phyloP scores from a whole-genome alignment of 2,888 invertebrate species.

The Synergus laeviventris region DNA sequence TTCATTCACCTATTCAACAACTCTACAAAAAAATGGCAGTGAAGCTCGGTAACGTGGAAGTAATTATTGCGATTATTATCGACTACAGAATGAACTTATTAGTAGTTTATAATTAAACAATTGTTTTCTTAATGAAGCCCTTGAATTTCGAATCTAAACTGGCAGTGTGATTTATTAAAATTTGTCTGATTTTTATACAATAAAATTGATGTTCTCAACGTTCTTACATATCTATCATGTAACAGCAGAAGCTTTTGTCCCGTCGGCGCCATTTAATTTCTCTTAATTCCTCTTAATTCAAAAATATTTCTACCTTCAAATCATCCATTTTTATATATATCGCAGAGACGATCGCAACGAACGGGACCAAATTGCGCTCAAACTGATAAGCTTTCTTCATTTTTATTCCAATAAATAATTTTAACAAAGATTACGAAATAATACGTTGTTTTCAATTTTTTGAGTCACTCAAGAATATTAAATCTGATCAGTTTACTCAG shows the following conservation, averaged over 20 bases:
- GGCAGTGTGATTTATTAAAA: not conserved
- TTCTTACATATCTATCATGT: not conserved
- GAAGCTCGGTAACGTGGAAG: slow-evolving; percentile 54
- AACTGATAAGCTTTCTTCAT: slow-evolving; percentile 11
- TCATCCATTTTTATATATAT: not conserved
- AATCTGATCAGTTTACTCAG: too few species aligned
- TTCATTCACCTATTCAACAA: slow-evolving; percentile 42
- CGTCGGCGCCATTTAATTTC: not conserved
- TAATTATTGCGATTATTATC: slow-evolving; percentile 31
- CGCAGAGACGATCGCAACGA: slow-evolving; percentile 3
- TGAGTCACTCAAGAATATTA: not conserved
- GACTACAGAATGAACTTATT: not conserved
- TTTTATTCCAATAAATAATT: not conserved
- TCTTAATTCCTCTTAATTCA: not conserved
- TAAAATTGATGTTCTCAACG: not conserved
- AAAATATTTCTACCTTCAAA: not conserved
- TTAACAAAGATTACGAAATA: not conserved
- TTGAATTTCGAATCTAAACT: not conserved
- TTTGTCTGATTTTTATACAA: not conserved
- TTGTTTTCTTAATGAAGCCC: not conserved
- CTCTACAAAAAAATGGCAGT: slow-evolving; percentile 63
- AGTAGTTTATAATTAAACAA: not conserved
- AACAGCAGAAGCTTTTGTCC: not conserved
- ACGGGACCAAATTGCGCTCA: slow-evolving; percentile 25
- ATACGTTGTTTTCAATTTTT: not conserved